A percentile compares a stretch with the other conserved stretches of the same genome.
phyloP scores from a whole-genome alignment of 1,140 invertebrate genomes.

The Lepidotrigona ventralis region DNA sequence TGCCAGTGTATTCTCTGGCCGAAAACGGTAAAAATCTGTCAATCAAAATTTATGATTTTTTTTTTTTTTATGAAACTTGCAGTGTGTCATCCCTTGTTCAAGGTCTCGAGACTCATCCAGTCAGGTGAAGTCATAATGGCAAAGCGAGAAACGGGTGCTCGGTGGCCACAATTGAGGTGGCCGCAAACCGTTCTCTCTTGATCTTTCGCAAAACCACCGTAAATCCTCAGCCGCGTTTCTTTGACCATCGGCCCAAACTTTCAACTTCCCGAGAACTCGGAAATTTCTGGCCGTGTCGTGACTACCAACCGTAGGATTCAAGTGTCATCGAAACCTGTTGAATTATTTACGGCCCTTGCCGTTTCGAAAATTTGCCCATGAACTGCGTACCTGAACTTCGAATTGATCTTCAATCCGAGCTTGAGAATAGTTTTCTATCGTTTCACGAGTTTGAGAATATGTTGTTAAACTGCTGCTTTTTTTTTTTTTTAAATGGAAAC shows the following conservation, averaged over 20 bases:
- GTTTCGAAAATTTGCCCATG: neutral
- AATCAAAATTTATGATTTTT: too few relatives aligned
- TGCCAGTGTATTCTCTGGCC: too few relatives aligned
- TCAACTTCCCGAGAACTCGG: neutral
- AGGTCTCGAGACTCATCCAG: neutral
- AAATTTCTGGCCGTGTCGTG: neutral
- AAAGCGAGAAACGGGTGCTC: slow-evolving; percentile 9
- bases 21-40: too few relatives aligned
- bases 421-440: neutral
- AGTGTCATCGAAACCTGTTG: slow-evolving; percentile 37
- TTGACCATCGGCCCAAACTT: neutral
- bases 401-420: neutral
- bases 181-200: slow-evolving; percentile 37
- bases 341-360: slow-evolving; percentile 40
- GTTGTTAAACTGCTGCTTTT: too few relatives aligned
- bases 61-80: slow-evolving; percentile 10
- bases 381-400: neutral
- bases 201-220: slow-evolving; percentile 57
- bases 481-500: too few relatives aligned
- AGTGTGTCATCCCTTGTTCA: slow-evolving; percentile 9
- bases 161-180: slow-evolving; percentile 49
- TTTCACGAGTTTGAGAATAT: neutral
- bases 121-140: slow-evolving; percentile 38
- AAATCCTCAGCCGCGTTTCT: slow-evolving; percentile 53
- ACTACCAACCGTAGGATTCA: neutral